phyloP scores from a whole-genome alignment of 2,888 invertebrate species.

The Microlaimidae sp. region DNA sequence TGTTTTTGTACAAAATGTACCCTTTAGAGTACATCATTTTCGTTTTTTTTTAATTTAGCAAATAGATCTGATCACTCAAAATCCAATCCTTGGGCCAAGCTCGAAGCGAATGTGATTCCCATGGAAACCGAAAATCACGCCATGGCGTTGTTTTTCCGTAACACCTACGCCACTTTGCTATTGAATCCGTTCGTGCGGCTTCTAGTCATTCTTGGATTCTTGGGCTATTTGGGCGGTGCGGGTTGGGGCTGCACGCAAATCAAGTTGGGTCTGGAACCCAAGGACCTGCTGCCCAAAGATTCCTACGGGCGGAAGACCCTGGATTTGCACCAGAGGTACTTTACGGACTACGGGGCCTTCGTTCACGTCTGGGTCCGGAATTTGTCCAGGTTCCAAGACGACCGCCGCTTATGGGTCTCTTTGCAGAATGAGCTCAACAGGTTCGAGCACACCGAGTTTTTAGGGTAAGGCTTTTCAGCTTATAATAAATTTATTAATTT shows the following conservation, averaged over 20 bases:
- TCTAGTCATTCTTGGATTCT: conserved; percentile 52
- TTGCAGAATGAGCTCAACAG: conserved; percentile 29
- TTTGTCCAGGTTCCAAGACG: conserved; percentile 11
- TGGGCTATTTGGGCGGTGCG: conserved; percentile 62
- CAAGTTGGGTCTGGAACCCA: conserved; percentile 69
- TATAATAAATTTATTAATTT: conserved; percentile 21
- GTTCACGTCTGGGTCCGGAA: conserved; percentile 34
- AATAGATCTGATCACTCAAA: too few relatives aligned
- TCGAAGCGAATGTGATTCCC: background rate
- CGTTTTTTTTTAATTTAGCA: too few relatives aligned
- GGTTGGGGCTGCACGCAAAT: conserved; percentile 66
- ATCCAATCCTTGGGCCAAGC: too few relatives aligned
- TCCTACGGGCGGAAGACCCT: conserved; percentile 81
- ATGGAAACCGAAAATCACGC: conserved; percentile 49
- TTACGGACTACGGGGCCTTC: conserved; percentile 39
- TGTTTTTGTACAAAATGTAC: too few relatives aligned
- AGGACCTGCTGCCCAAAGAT: conserved; percentile 69
- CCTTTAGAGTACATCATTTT: too few relatives aligned
- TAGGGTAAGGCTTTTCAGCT: conserved; percentile 28
- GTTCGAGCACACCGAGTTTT: conserved; percentile 34
- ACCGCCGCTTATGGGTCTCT: conserved; percentile 25
- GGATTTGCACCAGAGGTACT: conserved; percentile 73
- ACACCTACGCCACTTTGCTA: conserved; percentile 27
- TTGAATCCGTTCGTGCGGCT: conserved; percentile 25
- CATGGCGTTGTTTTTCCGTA: conserved; percentile 27